Conservation (phyloP, 2,797 vertebrate genomes). For the Lepilemur ruficaudatus region DNA sequence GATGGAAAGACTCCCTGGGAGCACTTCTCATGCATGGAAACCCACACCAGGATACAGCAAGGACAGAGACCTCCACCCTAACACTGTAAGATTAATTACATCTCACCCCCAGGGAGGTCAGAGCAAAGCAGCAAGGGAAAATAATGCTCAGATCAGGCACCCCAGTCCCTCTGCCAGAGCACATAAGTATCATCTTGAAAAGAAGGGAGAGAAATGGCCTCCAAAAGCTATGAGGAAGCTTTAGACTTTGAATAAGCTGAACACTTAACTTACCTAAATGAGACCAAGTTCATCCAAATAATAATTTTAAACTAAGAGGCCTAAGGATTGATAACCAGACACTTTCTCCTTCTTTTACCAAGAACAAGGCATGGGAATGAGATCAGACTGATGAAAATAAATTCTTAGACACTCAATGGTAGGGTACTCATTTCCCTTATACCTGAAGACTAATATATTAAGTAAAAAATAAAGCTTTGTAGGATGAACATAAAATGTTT, state of each 20-base stretch:
- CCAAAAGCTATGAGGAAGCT: not conserved
- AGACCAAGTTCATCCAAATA: not conserved
- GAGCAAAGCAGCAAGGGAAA: not conserved
- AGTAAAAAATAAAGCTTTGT: not conserved
- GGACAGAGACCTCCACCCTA: not conserved
- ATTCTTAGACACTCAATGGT: not conserved
- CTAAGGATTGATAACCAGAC: not conserved
- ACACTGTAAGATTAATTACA: not conserved
- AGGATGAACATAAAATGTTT: not conserved
- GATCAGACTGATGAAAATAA: not conserved
- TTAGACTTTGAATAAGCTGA: not conserved
- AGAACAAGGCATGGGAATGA: not conserved
- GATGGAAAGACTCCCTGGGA: not conserved
- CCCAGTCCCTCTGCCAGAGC: not conserved
- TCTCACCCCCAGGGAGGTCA: not conserved
- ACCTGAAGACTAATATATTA: not conserved
- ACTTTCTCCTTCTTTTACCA: not conserved
- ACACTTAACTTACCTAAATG: not conserved
- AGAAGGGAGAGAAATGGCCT: not conserved
- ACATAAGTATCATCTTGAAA: not conserved
- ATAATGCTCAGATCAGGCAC: not conserved
- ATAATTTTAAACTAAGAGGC: not conserved
- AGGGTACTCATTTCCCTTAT: not conserved
- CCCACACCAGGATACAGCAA: not conserved
- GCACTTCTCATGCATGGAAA: not conserved